Percentiles rank a stretch among this genome's conserved stretches.
These are phyloP conservation scores for Nibea coibor DNA, from an alignment of 2,113 vertebrate genomes.

Conservation along the genomic window DNA sequence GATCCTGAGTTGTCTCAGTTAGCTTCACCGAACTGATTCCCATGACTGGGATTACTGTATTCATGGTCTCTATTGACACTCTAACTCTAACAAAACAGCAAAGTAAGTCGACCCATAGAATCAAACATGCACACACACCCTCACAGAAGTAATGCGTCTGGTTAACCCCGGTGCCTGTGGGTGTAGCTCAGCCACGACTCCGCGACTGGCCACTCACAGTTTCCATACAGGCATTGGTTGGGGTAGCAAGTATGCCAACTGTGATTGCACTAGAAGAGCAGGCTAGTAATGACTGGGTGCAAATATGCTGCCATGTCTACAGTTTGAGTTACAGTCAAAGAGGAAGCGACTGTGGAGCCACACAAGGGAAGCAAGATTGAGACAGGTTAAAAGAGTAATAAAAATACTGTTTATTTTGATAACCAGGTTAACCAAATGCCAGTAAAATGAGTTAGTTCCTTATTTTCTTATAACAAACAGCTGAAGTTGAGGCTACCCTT, in stretches of 20 bases:
- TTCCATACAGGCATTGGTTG: constrained; percentile 49
- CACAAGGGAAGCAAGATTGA: neutral
- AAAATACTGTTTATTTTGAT: neutral
- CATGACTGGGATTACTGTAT: neutral
- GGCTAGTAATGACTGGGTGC: constrained; percentile 57
- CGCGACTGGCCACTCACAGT: constrained; percentile 38
- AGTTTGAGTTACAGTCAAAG: neutral
- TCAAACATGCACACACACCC: neutral
- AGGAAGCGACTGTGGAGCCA: neutral
- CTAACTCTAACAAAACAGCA: neutral
- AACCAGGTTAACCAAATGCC: neutral
- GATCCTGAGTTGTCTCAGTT: neutral
- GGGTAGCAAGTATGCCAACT: constrained; percentile 3
- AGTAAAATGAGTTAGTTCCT: neutral
- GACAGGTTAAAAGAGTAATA: neutral
- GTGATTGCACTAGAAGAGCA: neutral
- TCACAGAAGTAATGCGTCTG: constrained; percentile 4
- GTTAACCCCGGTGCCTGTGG: constrained; percentile 13
- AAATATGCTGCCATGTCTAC: constrained; percentile 9
- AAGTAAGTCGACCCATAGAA: neutral
- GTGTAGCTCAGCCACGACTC: constrained; percentile 4
- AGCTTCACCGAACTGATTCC: neutral
- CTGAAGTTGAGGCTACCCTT: neutral
- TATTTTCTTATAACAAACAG: neutral
- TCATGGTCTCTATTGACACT: neutral